Percentiles rank a stretch among this genome's conserved stretches.
Evolutionary conservation across 2,113 vertebrate genomes (phyloP).

Genomic region (Cervus canadensis): DNA sequence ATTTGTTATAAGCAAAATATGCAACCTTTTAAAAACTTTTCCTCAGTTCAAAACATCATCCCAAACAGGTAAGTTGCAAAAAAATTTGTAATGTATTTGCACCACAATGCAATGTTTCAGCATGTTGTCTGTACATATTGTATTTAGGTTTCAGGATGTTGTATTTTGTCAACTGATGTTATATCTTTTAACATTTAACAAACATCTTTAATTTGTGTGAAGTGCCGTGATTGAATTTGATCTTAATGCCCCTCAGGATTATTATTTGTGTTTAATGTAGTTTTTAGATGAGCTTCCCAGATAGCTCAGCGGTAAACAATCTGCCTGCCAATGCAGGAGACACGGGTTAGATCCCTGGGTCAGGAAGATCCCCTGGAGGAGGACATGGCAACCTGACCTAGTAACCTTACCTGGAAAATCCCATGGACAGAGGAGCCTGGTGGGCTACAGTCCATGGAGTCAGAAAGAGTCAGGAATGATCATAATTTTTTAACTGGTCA

Average conservation of each 20-base stretch:
- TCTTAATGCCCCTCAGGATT: neutral
- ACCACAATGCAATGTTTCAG: neutral
- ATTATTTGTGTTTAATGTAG: neutral
- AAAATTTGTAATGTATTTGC: neutral
- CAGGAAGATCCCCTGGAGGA: neutral
- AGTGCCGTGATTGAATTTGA: neutral
- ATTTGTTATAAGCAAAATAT: neutral
- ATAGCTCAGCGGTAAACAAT: neutral
- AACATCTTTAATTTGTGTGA: neutral
- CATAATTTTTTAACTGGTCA: neutral
- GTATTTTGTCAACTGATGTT: neutral
- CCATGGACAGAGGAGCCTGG: neutral
- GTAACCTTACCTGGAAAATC: neutral
- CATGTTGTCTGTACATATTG: neutral
- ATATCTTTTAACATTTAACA: neutral
- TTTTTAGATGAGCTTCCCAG: neutral
- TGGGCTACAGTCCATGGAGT: neutral
- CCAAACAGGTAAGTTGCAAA: neutral
- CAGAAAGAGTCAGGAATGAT: neutral
- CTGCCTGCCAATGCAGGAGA: neutral
- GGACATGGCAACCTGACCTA: neutral
- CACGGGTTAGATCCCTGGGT: neutral
- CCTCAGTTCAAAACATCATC: conserved; percentile 17
- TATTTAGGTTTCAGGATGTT: neutral
- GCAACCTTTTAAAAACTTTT: neutral